Conservation (phyloP, 2,797 vertebrate species). For the Sorex maritimensis region DNA sequence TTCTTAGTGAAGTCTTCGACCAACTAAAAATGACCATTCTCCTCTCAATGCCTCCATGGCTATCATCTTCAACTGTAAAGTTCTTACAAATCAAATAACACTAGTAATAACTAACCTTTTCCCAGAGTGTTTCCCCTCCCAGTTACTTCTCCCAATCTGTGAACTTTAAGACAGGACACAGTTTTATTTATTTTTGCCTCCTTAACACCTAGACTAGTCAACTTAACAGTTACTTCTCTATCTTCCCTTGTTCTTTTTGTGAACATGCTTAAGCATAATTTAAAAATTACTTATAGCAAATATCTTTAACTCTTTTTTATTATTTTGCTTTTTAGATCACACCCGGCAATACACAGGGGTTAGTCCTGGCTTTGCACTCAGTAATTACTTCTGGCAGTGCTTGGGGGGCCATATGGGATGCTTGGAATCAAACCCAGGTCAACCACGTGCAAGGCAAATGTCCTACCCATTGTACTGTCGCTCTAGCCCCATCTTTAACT, state of each 20-base stretch:
- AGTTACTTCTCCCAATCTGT: background rate
- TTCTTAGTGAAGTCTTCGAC: slow-evolving; percentile 44
- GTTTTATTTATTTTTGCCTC: slow-evolving; percentile 10
- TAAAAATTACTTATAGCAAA: slow-evolving; percentile 4
- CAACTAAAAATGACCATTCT: slow-evolving; percentile 45
- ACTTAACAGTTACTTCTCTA: background rate
- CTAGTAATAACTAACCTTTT: background rate
- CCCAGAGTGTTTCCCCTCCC: background rate
- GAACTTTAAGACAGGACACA: background rate
- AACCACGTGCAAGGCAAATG: too few species aligned
- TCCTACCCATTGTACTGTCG: too few species aligned
- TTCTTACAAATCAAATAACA: slow-evolving; percentile 14
- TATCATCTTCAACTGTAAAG: background rate
- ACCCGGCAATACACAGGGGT: too few species aligned
- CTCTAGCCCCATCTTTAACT: slow-evolving; percentile 5
- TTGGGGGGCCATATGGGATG: too few species aligned
- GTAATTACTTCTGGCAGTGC: too few species aligned
- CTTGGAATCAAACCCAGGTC: too few species aligned
- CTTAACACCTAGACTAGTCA: background rate
- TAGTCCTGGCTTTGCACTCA: too few species aligned
- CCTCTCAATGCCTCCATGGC: background rate
- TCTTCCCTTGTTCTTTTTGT: background rate
- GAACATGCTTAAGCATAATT: background rate
- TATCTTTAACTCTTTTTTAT: slow-evolving; percentile 21
- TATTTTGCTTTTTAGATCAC: too few species aligned